A percentile compares a stretch with the other conserved stretches of the same genome.
These are phyloP conservation scores for Xanthorhoe designata DNA, from an alignment of 2,888 invertebrate species.

Conservation along the genomic window DNA sequence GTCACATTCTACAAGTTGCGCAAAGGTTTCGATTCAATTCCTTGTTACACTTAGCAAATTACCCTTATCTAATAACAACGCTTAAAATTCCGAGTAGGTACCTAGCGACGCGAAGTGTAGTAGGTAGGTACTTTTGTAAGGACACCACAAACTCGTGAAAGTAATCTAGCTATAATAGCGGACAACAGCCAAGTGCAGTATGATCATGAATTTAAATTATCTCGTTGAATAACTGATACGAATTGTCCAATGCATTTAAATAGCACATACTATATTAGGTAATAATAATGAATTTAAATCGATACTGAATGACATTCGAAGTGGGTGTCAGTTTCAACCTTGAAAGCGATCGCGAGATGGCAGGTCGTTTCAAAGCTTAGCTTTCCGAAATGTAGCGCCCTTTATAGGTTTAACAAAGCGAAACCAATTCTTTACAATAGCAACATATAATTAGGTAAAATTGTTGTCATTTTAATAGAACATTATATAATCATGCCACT, in stretches of 20 bases:
- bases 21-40: conserved; percentile 21
- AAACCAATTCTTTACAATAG: conserved; percentile 68
- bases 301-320: conserved; percentile 59
- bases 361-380: conserved; percentile 60
- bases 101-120: too few relatives aligned
- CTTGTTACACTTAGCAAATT: conserved; percentile 35
- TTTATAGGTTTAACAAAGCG: conserved; percentile 74
- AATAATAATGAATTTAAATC: conserved; percentile 62
- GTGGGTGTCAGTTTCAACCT: conserved; percentile 72
- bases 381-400: conserved; percentile 65
- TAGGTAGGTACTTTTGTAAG: conserved; percentile 32
- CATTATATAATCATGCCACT: conserved; percentile 72
- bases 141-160: conserved; percentile 44
- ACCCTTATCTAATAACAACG: conserved; percentile 40
- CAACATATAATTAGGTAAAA: conserved; percentile 62
- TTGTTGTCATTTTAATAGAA: conserved; percentile 66
- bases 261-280: conserved; percentile 46
- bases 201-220: conserved; percentile 53
- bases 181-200: conserved; percentile 42
- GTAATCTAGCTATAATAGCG: conserved; percentile 32
- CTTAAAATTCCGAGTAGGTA: conserved; percentile 36
- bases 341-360: conserved; percentile 67
- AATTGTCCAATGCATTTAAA: conserved; percentile 49
- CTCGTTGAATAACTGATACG: conserved; percentile 36
- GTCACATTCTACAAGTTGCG: conserved; percentile 18